Conservation (phyloP, 2,113 vertebrate genomes). For the Lepisosteus osseus region DNA sequence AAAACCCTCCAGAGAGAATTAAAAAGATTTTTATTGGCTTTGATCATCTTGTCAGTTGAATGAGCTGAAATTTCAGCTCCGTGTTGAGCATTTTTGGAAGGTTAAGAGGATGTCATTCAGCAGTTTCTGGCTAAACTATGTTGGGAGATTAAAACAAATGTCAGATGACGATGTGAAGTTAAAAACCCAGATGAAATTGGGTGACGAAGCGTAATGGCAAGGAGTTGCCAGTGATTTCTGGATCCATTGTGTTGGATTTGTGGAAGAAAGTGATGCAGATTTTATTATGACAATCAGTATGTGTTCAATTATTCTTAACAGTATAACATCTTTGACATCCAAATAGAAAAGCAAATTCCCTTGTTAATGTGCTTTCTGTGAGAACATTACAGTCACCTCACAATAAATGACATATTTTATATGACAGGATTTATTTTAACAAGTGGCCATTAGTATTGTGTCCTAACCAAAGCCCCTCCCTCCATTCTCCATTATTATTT, state of each 20-base stretch:
- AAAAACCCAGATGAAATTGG: conserved; percentile 21
- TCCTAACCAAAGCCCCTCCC: too few species aligned
- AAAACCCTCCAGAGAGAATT: conserved; percentile 6
- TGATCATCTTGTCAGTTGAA: conserved; percentile 24
- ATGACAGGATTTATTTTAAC: background rate
- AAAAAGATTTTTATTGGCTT: conserved; percentile 28
- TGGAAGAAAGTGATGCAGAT: conserved; percentile 38
- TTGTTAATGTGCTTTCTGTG: conserved; percentile 20
- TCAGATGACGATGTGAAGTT: conserved; percentile 16
- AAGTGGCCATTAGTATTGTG: too few species aligned
- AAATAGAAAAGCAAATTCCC: conserved; percentile 13
- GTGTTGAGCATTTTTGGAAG: background rate
- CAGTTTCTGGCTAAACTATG: conserved; percentile 27
- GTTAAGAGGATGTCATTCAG: background rate
- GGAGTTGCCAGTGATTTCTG: background rate
- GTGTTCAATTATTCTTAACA: conserved; percentile 27
- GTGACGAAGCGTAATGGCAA: conserved; percentile 5
- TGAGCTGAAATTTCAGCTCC: conserved; percentile 15
- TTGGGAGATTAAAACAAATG: conserved; percentile 14
- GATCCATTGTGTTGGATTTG: conserved; percentile 33
- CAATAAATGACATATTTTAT: background rate
- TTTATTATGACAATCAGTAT: conserved; percentile 41
- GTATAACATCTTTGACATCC: conserved; percentile 12
- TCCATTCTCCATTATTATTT: too few species aligned
- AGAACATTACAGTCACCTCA: conserved; percentile 16